These are phyloP conservation scores for Cryptomyrus ogoouensis DNA, from an alignment of 2,113 vertebrate genomes.

Conservation along the genomic window DNA sequence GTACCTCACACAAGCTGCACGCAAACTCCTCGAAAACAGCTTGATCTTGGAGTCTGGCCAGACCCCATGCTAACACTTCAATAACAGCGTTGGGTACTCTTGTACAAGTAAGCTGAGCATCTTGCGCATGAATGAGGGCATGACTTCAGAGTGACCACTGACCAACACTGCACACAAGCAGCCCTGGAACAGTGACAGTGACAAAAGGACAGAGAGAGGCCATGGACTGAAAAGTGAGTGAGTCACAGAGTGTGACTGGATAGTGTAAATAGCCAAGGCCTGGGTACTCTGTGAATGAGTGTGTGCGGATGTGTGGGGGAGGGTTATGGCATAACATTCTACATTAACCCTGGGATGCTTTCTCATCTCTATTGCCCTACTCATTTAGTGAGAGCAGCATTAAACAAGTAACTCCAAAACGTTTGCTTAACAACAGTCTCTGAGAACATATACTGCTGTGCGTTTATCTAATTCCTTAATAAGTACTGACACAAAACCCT, in stretches of 20 bases:
- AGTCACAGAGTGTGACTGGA: neutral
- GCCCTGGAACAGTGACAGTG: neutral
- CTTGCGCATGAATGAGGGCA: neutral
- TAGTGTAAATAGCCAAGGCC: neutral
- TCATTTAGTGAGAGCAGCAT: neutral
- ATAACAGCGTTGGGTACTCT: neutral
- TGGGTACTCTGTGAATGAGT: neutral
- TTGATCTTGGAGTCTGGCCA: neutral
- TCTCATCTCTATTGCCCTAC: neutral
- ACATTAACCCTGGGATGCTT: neutral
- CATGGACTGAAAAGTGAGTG: neutral
- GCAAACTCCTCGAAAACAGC: neutral
- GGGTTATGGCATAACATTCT: neutral
- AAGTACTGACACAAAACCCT: neutral
- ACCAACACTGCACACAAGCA: neutral
- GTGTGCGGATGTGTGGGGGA: neutral
- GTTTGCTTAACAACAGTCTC: neutral
- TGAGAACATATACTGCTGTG: neutral
- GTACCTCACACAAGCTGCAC: neutral
- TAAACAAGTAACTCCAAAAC: neutral
- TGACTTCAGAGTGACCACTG: neutral
- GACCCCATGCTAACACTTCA: neutral
- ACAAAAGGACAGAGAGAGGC: neutral
- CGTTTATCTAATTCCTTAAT: neutral
- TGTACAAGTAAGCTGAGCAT: neutral